Evolutionary conservation across 2,113 vertebrate species (phyloP).

Genomic region (Chunga burmeisteri): DNA sequence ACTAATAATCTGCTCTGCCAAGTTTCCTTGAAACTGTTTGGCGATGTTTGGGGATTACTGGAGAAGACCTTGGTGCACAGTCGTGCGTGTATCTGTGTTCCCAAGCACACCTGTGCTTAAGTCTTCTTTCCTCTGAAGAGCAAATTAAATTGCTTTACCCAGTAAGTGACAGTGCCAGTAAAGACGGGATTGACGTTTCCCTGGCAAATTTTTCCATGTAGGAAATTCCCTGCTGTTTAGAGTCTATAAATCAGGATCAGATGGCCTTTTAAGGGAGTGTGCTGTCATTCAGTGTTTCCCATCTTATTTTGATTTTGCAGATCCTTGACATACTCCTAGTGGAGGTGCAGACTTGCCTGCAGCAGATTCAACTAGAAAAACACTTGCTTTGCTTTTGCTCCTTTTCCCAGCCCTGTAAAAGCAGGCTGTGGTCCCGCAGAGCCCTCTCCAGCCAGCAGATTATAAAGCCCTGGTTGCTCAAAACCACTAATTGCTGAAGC

Average conservation of each 20-base stretch:
- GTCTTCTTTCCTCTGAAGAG: neutral
- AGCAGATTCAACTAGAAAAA: neutral
- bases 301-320: neutral
- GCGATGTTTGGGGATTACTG: neutral
- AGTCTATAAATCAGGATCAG: neutral
- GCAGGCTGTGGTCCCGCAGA: neutral
- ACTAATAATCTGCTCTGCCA: neutral
- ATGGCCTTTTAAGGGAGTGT: neutral
- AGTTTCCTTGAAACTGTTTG: neutral
- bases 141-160: neutral
- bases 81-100: fast-evolving
- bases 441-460: neutral
- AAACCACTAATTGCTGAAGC: fast-evolving
- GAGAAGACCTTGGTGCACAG: neutral
- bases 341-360: neutral
- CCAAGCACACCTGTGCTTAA: fast-evolving
- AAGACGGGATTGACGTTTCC: neutral
- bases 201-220: neutral
- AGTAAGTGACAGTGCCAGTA: neutral
- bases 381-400: fast-evolving
- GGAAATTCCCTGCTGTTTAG: neutral
- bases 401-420: neutral
- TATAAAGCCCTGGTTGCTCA: neutral
- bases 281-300: neutral
- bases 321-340: neutral